Percentiles rank a stretch among this genome's conserved stretches.
These are phyloP conservation scores for Ceratoteleas bidentatus DNA, from an alignment of 1,140 invertebrate species.

Conservation along the genomic window DNA sequence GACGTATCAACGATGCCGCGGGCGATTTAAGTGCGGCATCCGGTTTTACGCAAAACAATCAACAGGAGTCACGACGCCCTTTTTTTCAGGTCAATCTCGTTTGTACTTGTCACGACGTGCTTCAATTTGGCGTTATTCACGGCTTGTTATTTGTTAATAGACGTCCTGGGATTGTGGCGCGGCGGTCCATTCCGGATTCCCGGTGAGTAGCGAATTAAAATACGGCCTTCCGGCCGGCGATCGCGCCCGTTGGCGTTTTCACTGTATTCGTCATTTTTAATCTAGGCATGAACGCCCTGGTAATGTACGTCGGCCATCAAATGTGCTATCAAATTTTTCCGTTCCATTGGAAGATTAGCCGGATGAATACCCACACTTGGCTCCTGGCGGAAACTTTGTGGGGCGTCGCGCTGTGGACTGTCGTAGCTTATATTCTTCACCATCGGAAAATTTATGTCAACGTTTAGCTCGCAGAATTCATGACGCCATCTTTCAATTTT, in stretches of 20 bases:
- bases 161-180: constrained; percentile 88
- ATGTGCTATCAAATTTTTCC: constrained; percentile 91
- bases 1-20: constrained; percentile 19
- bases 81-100: constrained; percentile 90
- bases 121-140: constrained; percentile 88
- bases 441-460: constrained; percentile 82
- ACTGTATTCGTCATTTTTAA: constrained; percentile 64
- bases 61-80: not conserved
- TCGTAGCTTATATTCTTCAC: constrained; percentile 87
- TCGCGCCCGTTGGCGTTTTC: too few species aligned
- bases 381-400: constrained; percentile 89
- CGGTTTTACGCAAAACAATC: not conserved
- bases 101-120: constrained; percentile 88
- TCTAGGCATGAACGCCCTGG: constrained; percentile 93
- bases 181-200: constrained; percentile 91
- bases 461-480: constrained; percentile 21
- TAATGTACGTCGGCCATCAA: constrained; percentile 92
- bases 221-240: too few species aligned
- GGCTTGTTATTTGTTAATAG: constrained; percentile 90
- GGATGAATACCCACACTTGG: constrained; percentile 88
- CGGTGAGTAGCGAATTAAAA: constrained; percentile 73
- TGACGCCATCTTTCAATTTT: not conserved
- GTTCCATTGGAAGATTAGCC: constrained; percentile 88
- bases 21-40: constrained; percentile 12
- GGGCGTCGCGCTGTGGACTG: constrained; percentile 90